Conservation (phyloP, 2,888 invertebrate genomes). For the Apotomis betuletana region DNA sequence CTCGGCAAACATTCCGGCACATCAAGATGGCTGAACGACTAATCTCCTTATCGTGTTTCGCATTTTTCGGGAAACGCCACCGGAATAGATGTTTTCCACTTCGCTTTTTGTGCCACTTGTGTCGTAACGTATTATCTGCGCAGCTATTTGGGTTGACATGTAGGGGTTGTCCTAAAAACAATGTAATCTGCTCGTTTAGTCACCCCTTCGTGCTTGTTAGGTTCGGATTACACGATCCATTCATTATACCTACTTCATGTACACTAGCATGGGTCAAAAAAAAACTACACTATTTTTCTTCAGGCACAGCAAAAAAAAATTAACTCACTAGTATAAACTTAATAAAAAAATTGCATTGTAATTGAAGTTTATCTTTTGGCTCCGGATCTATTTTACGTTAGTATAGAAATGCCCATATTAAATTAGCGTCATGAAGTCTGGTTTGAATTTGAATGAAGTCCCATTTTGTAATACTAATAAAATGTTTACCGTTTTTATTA, state of each 20-base stretch:
- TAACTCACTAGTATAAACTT: no score
- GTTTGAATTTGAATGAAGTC: no score
- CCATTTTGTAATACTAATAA: no score
- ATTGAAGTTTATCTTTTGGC: no score
- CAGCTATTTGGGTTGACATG: constrained; percentile 27
- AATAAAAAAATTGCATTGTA: no score
- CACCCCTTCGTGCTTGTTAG: constrained; percentile 16
- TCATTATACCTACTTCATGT: not conserved
- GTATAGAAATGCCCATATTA: no score
- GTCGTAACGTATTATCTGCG: constrained; percentile 21
- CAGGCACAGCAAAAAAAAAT: no score
- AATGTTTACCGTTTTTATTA: no score
- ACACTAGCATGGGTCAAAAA: no score
- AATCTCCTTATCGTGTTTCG: constrained; percentile 16
- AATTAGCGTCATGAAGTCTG: no score
- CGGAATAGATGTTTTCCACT: constrained; percentile 26
- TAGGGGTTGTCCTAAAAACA: constrained; percentile 30
- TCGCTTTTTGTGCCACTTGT: constrained; percentile 27
- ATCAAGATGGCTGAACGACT: constrained; percentile 16
- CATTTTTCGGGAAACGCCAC: constrained; percentile 28
- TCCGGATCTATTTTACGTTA: no score
- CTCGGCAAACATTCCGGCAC: constrained; percentile 8
- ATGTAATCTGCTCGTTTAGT: constrained; percentile 14
- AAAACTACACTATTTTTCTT: no score
- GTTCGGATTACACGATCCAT: constrained; percentile 6